phyloP scores from a whole-genome alignment of 2,113 vertebrate species.

The Euleptes europaea region DNA sequence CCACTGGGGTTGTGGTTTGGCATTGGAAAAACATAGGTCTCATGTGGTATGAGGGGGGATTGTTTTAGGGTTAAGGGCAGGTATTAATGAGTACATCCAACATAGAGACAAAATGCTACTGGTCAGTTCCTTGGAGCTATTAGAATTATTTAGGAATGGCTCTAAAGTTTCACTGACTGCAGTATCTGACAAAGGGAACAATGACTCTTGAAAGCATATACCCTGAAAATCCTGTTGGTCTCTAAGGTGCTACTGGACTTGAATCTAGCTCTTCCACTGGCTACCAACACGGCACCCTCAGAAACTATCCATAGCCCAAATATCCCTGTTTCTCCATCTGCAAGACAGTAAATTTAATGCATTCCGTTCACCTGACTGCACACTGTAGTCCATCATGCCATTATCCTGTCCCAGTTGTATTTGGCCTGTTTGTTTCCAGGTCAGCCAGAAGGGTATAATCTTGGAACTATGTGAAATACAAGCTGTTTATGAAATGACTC shows the following conservation, averaged over 20 bases:
- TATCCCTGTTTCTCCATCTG: conserved; percentile 24
- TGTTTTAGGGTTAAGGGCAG: background rate
- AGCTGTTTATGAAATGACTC: background rate
- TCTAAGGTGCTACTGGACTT: too few species aligned
- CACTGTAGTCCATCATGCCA: background rate
- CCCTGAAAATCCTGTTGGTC: too few species aligned
- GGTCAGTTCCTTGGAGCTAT: background rate
- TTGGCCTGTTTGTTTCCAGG: background rate
- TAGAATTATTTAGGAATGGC: background rate
- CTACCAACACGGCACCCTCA: too few species aligned
- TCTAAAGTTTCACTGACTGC: background rate
- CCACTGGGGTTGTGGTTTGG: background rate
- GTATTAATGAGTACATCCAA: background rate
- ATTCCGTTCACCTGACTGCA: background rate
- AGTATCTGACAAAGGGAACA: too few species aligned
- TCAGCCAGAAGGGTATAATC: background rate
- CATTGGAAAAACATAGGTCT: background rate
- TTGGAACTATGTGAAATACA: background rate
- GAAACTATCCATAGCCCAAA: background rate
- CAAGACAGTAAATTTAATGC: background rate
- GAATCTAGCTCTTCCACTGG: too few species aligned
- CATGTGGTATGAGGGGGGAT: too few species aligned
- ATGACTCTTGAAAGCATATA: too few species aligned
- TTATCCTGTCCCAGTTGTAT: background rate
- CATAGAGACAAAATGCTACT: background rate